Evolutionary conservation across 2,888 invertebrate species (phyloP).

Genomic region (Digitonthophagus gazella): DNA sequence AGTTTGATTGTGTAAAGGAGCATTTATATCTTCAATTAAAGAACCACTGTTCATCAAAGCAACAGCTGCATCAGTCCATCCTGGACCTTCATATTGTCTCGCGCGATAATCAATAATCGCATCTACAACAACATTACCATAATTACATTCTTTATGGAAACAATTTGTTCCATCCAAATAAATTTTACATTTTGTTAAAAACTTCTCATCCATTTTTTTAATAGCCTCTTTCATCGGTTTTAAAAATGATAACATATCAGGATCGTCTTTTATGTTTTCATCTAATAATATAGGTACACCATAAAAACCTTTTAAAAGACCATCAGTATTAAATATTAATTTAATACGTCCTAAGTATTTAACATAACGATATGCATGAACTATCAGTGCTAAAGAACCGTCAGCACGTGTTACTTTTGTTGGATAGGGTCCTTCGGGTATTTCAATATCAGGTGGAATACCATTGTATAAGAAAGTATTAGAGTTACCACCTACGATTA

Average conservation of each 20-base stretch:
- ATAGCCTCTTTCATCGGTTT: slow-evolving; percentile 57
- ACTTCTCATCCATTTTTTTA: slow-evolving; percentile 53
- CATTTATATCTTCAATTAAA: slow-evolving; percentile 66
- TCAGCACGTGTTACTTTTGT: slow-evolving; percentile 65
- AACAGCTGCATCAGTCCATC: slow-evolving; percentile 78
- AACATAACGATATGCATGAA: slow-evolving; percentile 87
- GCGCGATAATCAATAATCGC: slow-evolving; percentile 66
- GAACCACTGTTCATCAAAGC: slow-evolving; percentile 76
- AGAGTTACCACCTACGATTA: slow-evolving; percentile 89
- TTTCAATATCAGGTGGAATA: slow-evolving; percentile 56
- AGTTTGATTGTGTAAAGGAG: slow-evolving; percentile 50
- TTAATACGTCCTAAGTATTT: slow-evolving; percentile 83
- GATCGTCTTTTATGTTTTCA: slow-evolving; percentile 47
- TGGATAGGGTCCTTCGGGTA: slow-evolving; percentile 73
- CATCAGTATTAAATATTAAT: slow-evolving; percentile 71
- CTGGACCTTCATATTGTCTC: slow-evolving; percentile 49
- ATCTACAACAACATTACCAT: slow-evolving; percentile 80
- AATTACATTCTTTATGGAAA: slow-evolving; percentile 73
- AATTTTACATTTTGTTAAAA: slow-evolving; percentile 70
- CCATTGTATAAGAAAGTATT: slow-evolving; percentile 88
- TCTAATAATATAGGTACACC: slow-evolving; percentile 80
- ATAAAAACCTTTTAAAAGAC: slow-evolving; percentile 63
- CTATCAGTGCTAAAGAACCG: slow-evolving; percentile 74
- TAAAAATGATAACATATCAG: slow-evolving; percentile 57
- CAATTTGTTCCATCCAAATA: slow-evolving; percentile 55